These are phyloP conservation scores for Calliphora vomitoria DNA, from an alignment of 2,888 invertebrate genomes.

Conservation along the genomic window DNA sequence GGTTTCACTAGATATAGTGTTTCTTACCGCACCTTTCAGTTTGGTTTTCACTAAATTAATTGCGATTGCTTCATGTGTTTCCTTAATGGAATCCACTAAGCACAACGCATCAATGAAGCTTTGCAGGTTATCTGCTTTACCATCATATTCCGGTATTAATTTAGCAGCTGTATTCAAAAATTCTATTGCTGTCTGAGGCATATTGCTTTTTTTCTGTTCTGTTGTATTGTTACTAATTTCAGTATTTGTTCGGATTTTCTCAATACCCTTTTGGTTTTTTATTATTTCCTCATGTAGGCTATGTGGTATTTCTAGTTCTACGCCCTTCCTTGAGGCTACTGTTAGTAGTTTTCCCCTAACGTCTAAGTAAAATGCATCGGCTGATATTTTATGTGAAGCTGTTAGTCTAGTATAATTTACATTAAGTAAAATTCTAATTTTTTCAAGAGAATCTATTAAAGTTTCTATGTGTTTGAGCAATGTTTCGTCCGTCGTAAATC, in stretches of 20 bases:
- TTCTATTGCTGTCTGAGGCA: neutral
- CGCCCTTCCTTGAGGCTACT: no score
- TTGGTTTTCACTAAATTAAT: neutral
- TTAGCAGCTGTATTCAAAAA: constrained; percentile 18
- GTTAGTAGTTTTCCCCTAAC: neutral
- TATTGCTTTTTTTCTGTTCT: neutral
- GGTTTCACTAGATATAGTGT: neutral
- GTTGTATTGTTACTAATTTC: neutral
- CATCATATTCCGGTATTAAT: constrained; percentile 35
- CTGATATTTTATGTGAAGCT: neutral
- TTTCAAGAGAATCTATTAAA: constrained; percentile 3
- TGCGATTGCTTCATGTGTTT: neutral
- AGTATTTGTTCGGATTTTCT: neutral
- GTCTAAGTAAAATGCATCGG: neutral
- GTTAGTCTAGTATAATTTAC: neutral
- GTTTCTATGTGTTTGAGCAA: neutral
- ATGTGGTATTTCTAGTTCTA: no score
- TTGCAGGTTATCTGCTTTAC: constrained; percentile 27
- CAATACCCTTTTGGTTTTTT: no score
- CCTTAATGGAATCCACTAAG: neutral
- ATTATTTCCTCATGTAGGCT: no score
- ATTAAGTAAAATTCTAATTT: neutral
- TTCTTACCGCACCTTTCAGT: neutral
- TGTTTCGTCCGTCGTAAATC: no score
- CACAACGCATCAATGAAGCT: constrained; percentile 35